Conservation (phyloP, 2,888 invertebrate species). For the Pollenia griseotomentosa region DNA sequence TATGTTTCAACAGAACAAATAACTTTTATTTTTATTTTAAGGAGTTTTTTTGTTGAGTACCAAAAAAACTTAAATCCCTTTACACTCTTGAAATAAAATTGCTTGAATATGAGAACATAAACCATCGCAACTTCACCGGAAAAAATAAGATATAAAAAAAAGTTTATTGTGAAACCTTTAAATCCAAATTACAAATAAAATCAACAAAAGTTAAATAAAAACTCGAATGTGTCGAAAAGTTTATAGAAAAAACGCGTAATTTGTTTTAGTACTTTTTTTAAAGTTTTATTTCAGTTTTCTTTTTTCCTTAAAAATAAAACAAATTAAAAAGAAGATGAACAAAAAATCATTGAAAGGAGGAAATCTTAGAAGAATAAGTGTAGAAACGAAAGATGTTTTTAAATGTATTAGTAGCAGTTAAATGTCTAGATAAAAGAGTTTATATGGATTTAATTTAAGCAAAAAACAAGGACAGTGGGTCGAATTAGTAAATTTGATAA, state of each 20-base stretch:
- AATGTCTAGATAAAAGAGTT: slow-evolving; percentile 26
- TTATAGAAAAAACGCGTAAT: slow-evolving; percentile 9
- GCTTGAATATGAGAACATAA: not conserved
- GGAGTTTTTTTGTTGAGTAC: not conserved
- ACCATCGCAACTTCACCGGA: not conserved
- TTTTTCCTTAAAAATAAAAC: slow-evolving; percentile 20
- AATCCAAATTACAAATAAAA: slow-evolving; percentile 65
- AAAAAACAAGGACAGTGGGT: not conserved
- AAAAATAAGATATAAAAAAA: slow-evolving; percentile 37
- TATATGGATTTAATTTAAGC: slow-evolving; percentile 1
- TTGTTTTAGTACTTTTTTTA: slow-evolving; percentile 34
- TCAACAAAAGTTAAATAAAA: slow-evolving; percentile 48
- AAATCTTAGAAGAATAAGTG: slow-evolving; percentile 9
- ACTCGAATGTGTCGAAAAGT: slow-evolving; percentile 26
- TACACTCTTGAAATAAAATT: slow-evolving; percentile 33
- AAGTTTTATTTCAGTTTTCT: slow-evolving; percentile 1
- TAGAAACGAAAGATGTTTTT: slow-evolving; percentile 10
- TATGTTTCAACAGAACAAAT: slow-evolving; percentile 23
- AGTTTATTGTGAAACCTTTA: slow-evolving; percentile 44
- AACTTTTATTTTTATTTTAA: slow-evolving; percentile 13
- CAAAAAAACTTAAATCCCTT: slow-evolving; percentile 30
- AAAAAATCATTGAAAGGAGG: not conserved
- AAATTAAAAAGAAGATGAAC: not conserved
- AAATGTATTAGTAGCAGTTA: slow-evolving; percentile 25
- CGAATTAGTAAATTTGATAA: not conserved